These are phyloP conservation scores for Drosophila sp. DNA, from an alignment of 1,140 invertebrate species.

Conservation along the genomic window DNA sequence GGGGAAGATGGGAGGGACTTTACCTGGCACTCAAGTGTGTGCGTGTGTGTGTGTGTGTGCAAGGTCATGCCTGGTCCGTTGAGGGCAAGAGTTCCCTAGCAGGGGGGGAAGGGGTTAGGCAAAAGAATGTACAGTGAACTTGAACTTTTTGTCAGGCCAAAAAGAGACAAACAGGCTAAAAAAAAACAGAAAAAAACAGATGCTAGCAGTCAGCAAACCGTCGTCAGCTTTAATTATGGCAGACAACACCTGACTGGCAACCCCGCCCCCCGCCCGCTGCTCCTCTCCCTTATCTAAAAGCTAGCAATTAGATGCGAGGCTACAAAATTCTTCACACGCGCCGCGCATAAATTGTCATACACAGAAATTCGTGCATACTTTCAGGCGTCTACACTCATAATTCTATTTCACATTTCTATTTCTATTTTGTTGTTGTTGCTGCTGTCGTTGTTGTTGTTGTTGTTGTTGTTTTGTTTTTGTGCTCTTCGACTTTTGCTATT, in stretches of 20 bases:
- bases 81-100: background rate
- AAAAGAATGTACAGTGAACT: conserved; percentile 35
- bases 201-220: conserved; percentile 17
- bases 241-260: conserved; percentile 46
- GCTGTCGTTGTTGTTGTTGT: background rate
- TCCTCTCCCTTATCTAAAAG: background rate
- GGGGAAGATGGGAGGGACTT: conserved; percentile 11
- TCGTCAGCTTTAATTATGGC: conserved; percentile 48
- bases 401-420: conserved; percentile 39
- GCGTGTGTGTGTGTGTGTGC: conserved; percentile 16
- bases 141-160: conserved; percentile 56
- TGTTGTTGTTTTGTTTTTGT: conserved; percentile 2
- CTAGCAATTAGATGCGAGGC: conserved; percentile 47
- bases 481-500: conserved; percentile 29
- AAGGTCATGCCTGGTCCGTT: conserved; percentile 30
- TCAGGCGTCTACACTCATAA: conserved; percentile 43
- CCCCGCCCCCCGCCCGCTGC: conserved; percentile 10
- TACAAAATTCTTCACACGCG: conserved; percentile 46
- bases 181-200: background rate
- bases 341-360: conserved; percentile 48
- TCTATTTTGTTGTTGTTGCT: conserved; percentile 18
- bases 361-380: conserved; percentile 44
- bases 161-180: conserved; percentile 42
- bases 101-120: conserved; percentile 1
- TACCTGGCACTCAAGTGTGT: conserved; percentile 11